These are phyloP conservation scores for Sapajus apella DNA, from an alignment of 2,113 vertebrate genomes.

Conservation along the genomic window DNA sequence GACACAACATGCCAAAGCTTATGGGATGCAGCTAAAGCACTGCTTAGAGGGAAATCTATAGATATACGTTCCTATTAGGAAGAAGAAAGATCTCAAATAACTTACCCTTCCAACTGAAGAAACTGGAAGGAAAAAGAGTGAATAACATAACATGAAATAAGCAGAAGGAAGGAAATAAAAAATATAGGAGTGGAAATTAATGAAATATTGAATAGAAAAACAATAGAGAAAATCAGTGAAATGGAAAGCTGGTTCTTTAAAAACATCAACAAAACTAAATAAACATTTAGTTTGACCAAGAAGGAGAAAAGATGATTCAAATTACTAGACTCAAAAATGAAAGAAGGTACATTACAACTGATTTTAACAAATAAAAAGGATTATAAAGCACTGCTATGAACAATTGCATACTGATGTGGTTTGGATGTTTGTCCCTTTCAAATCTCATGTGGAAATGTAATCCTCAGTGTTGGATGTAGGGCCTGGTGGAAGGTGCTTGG, in stretches of 20 bases:
- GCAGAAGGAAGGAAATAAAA: not conserved
- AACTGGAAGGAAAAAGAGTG: not conserved
- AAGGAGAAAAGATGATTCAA: not conserved
- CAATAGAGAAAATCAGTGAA: not conserved
- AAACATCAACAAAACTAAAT: not conserved
- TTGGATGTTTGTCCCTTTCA: too few relatives aligned
- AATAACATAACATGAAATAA: not conserved
- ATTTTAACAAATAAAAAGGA: not conserved
- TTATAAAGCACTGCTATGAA: not conserved
- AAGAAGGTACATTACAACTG: not conserved
- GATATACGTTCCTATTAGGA: not conserved
- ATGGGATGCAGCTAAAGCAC: not conserved
- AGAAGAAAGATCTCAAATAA: not conserved
- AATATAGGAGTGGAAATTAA: not conserved
- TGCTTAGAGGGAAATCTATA: not conserved
- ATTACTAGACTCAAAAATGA: not conserved
- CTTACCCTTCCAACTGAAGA: not conserved
- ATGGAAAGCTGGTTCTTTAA: not conserved
- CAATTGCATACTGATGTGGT: not conserved
- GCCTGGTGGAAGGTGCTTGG: too few relatives aligned
- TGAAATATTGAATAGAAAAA: not conserved
- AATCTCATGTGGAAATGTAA: too few relatives aligned
- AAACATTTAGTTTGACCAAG: not conserved
- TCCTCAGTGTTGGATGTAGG: too few relatives aligned
- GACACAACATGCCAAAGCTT: not conserved